Conservation (phyloP, 2,113 vertebrate genomes). For the Gymnobelideus leadbeateri region DNA sequence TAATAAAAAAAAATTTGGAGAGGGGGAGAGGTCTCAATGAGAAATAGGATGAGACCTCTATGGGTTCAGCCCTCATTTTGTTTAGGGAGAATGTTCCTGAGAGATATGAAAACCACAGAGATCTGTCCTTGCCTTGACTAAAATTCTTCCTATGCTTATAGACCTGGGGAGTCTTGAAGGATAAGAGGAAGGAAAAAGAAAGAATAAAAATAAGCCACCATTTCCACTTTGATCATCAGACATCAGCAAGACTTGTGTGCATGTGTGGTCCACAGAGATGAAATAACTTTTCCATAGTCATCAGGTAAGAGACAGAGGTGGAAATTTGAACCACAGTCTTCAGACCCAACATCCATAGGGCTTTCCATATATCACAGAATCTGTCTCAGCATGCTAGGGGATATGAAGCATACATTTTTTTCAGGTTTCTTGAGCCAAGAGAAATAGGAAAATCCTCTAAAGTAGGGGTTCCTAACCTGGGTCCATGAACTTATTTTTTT, state of each 20-base stretch:
- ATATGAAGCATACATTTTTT: too few relatives aligned
- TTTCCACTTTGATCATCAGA: too few relatives aligned
- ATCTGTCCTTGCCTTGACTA: not conserved
- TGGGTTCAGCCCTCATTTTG: not conserved
- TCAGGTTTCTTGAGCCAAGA: too few relatives aligned
- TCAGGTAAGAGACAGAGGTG: not conserved
- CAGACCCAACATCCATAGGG: not conserved
- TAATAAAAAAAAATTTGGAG: not conserved
- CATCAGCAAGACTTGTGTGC: too few relatives aligned
- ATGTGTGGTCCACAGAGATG: not conserved
- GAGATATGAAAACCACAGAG: not conserved
- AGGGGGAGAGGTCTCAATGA: not conserved
- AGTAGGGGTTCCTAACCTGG: too few relatives aligned
- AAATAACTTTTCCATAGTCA: not conserved
- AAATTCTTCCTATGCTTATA: not conserved
- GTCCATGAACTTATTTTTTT: too few relatives aligned
- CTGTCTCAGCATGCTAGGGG: too few relatives aligned
- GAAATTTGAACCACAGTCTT: not conserved
- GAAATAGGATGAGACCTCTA: not conserved
- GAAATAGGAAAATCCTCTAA: too few relatives aligned
- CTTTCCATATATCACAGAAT: accelerated
- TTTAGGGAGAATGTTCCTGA: not conserved
- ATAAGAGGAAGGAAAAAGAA: too few relatives aligned
- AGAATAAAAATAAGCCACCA: too few relatives aligned
- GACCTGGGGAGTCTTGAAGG: not conserved